These are phyloP conservation scores for Myzus persicae DNA, from an alignment of 1,140 invertebrate species.

Conservation along the genomic window DNA sequence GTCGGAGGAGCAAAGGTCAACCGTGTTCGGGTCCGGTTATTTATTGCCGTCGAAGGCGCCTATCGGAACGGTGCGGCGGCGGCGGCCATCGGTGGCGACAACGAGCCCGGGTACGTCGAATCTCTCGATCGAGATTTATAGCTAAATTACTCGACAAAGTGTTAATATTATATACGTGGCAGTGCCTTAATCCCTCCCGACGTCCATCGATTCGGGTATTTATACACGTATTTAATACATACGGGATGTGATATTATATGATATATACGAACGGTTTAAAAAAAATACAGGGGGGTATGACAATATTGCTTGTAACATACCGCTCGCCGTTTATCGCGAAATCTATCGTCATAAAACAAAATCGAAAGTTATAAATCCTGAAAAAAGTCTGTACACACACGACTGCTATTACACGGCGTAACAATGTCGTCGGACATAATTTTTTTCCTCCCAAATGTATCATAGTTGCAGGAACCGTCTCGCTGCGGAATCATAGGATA, in stretches of 20 bases:
- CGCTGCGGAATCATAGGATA: background rate
- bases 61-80: background rate
- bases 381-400: background rate
- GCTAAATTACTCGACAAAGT: constrained; percentile 50
- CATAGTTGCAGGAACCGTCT: too few relatives aligned
- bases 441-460: background rate
- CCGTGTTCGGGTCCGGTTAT: background rate
- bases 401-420: background rate
- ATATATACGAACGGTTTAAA: background rate
- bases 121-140: constrained; percentile 40
- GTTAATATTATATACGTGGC: background rate
- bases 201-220: background rate
- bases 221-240: background rate
- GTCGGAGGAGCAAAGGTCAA: constrained; percentile 36
- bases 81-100: background rate
- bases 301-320: too few relatives aligned
- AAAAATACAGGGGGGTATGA: background rate
- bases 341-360: constrained; percentile 25
- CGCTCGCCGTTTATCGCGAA: background rate
- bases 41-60: constrained; percentile 28
- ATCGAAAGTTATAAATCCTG: constrained; percentile 26
- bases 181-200: background rate
- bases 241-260: background rate
- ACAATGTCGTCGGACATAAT: background rate
- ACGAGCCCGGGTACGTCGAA: background rate